A percentile compares a stretch with the other conserved stretches of the same genome.
Evolutionary conservation across 2,888 invertebrate species (phyloP).

Genomic region (Diploptera punctata): DNA sequence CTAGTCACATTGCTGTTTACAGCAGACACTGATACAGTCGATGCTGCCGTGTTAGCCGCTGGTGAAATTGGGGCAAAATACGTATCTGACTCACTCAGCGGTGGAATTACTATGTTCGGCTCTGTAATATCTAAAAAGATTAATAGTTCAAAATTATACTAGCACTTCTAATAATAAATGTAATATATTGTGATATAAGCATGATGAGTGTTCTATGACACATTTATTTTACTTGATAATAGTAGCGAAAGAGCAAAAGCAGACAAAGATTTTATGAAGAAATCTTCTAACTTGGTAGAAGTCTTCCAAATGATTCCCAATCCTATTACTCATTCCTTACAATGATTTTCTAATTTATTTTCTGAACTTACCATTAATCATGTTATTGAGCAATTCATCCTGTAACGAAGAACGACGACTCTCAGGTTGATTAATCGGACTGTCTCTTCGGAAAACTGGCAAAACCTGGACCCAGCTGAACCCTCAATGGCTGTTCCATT

Average conservation of each 20-base stretch:
- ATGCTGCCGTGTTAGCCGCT: slow-evolving; percentile 54
- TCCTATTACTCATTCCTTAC: too few relatives aligned
- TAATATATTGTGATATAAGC: too few relatives aligned
- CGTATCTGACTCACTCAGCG: slow-evolving; percentile 59
- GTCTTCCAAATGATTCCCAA: too few relatives aligned
- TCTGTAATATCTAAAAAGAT: slow-evolving; percentile 57
- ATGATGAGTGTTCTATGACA: too few relatives aligned
- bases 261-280: too few relatives aligned
- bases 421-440: slow-evolving; percentile 57
- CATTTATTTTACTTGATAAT: too few relatives aligned
- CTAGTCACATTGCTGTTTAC: not conserved
- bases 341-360: too few relatives aligned
- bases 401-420: slow-evolving; percentile 64
- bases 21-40: slow-evolving; percentile 47
- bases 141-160: too few relatives aligned
- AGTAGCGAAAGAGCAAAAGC: too few relatives aligned
- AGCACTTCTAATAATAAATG: too few relatives aligned
- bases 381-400: slow-evolving; percentile 67
- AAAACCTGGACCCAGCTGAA: slow-evolving; percentile 59
- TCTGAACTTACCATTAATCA: slow-evolving; percentile 64
- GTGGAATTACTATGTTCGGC: slow-evolving; percentile 53
- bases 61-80: slow-evolving; percentile 77
- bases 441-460: slow-evolving; percentile 73
- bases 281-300: too few relatives aligned
- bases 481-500: slow-evolving; percentile 67